A percentile compares a stretch with the other conserved stretches of the same genome.
These are phyloP conservation scores for Euura lappo DNA, from an alignment of 1,140 invertebrate species.

Conservation along the genomic window DNA sequence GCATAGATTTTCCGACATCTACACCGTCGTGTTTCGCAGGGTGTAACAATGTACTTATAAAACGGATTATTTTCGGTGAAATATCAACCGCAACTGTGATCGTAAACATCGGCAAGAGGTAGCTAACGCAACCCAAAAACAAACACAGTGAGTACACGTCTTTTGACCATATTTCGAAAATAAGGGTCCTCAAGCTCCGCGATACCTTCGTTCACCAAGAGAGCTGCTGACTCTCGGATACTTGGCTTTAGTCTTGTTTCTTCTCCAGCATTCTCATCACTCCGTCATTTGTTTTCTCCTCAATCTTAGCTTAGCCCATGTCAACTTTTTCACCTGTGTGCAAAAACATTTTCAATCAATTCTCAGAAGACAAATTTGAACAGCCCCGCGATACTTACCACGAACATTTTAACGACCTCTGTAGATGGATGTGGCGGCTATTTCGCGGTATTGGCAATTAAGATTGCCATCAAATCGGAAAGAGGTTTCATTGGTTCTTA, in stretches of 20 bases:
- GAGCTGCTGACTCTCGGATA: not conserved
- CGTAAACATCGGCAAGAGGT: not conserved
- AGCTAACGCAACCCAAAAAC: not conserved
- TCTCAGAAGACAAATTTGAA: too few relatives aligned
- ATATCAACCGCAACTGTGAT: constrained; percentile 10
- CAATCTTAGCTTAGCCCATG: not conserved
- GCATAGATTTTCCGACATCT: constrained; percentile 49
- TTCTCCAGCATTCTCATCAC: not conserved
- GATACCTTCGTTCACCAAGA: not conserved
- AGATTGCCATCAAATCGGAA: too few relatives aligned
- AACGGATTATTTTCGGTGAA: constrained; percentile 8
- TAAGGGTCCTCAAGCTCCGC: not conserved
- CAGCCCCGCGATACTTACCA: too few relatives aligned
- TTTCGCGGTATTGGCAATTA: too few relatives aligned
- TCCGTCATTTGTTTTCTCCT: not conserved
- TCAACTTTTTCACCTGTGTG: not conserved
- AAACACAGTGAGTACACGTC: not conserved
- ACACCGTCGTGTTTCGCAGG: constrained; percentile 31
- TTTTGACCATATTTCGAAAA: not conserved
- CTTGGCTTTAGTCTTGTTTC: too few relatives aligned
- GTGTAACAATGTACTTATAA: constrained; percentile 20
- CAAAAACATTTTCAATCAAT: too few relatives aligned
- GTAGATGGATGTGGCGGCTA: too few relatives aligned
- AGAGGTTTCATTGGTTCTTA: too few relatives aligned
- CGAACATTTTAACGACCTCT: too few relatives aligned